These are phyloP conservation scores for Chrysochloris asiatica DNA, from an alignment of 2,113 vertebrate species.

Conservation along the genomic window DNA sequence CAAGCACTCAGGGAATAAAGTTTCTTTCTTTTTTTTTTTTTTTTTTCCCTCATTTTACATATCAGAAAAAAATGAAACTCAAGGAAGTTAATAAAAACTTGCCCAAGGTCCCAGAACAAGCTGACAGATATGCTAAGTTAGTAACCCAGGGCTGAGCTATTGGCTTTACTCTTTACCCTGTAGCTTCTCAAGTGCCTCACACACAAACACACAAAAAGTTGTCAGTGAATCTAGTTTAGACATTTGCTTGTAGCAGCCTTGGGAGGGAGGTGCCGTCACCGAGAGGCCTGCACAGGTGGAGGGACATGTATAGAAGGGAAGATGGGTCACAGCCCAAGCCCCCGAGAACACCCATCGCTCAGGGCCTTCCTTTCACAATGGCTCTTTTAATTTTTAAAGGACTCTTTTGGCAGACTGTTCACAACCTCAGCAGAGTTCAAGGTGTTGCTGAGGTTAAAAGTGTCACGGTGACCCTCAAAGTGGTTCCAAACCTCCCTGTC, in stretches of 20 bases:
- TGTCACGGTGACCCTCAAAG: background rate
- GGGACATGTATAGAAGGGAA: background rate
- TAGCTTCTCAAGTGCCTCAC: background rate
- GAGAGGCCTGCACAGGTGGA: background rate
- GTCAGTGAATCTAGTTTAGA: background rate
- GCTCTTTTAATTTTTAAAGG: background rate
- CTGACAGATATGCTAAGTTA: background rate
- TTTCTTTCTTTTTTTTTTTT: constrained; percentile 4
- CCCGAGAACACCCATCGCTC: rapidly evolving
- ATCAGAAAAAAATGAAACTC: background rate
- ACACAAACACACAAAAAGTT: background rate
- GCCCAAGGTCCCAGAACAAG: background rate
- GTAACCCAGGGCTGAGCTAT: background rate
- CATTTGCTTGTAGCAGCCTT: background rate
- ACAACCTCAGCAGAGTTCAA: too few relatives aligned
- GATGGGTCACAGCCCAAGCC: rapidly evolving
- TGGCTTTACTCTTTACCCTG: background rate
- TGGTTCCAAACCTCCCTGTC: background rate
- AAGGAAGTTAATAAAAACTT: background rate
- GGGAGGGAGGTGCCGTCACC: background rate
- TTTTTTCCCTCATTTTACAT: background rate
- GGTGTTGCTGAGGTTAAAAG: background rate
- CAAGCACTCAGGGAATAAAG: background rate
- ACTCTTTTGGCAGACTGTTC: background rate
- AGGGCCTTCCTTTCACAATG: background rate